Base-by-base conservation (phyloP, 1,140 invertebrate genomes). In the Pteromalus puparum region DNA sequence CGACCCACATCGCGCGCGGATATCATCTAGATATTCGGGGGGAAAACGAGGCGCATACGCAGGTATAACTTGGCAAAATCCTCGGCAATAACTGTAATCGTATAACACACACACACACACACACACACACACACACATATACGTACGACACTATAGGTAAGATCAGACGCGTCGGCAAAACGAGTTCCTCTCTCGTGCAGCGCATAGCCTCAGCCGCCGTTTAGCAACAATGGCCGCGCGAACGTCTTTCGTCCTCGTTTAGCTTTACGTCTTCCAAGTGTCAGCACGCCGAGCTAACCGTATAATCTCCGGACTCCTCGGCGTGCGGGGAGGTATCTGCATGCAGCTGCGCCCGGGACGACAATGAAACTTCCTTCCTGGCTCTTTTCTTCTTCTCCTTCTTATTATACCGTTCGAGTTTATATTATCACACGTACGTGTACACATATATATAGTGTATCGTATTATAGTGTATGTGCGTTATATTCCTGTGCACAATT, bases 181-280 rank as follows among this genome's bases (percentile, higher is more conserved):
- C 53, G 53, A 61, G 53, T 61, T 61, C n/a, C 53, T 61, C 53
- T 48, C 46, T 48, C 46, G 12, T 18, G 12, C 42, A n/a, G 12
- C 5, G 12, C 30, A 34, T 34, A 15, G 13, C 15, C 15, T 48
- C 53, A 61, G 53, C 21, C 53, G 53, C 21, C 53, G 21, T 61
- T 61, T 61, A 61, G 21, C 53, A 61, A 61, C 53, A 61, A 61
- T 61, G 18, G 53, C 53, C 53, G 18, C 53, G 53, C 21, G 42
- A 81, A 81, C 42, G 79, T 72, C 79, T 80, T 70, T 80, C 65
- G 77, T 28, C 70, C 81, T 82, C 81, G 72, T 82, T 75, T 75
- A 65, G 72, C 81, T 82, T 82, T 74, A 65, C 30, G 80, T 73
- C 80, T 61, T 21, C 38, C 80, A 73, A 81, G 42, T 53, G 70